These are phyloP conservation scores for Sphaerophoria taeniata DNA, from an alignment of 2,888 invertebrate species.

Conservation along the genomic window DNA sequence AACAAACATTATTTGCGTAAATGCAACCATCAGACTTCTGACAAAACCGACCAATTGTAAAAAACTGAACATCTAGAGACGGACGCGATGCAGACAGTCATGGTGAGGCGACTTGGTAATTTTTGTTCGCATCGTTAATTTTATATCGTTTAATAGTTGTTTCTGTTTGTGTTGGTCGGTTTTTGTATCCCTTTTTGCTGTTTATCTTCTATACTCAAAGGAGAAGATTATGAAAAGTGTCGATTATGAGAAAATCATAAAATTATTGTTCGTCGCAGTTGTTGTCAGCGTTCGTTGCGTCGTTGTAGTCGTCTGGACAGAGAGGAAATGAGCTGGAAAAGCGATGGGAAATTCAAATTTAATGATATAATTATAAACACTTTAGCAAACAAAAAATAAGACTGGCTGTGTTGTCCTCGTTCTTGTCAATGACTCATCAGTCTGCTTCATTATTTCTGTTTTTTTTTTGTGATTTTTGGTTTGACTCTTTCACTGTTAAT, in stretches of 20 bases:
- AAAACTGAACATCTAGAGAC: not conserved
- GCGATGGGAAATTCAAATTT: not conserved
- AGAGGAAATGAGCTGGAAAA: not conserved
- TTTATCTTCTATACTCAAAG: not conserved
- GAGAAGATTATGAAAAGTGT: constrained; percentile 51
- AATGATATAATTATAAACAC: not conserved
- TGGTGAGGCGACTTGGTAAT: constrained; percentile 21
- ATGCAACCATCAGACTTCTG: constrained; percentile 54
- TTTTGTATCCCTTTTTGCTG: not conserved
- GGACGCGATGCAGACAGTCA: not conserved
- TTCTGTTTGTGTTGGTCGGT: constrained; percentile 35
- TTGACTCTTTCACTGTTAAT: no score
- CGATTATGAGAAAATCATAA: constrained; percentile 40
- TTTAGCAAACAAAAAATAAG: not conserved
- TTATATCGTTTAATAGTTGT: constrained; percentile 67
- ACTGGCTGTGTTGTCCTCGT: not conserved
- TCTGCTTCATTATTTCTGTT: not conserved
- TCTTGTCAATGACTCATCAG: not conserved
- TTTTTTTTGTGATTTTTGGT: no score
- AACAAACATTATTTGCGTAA: constrained; percentile 62
- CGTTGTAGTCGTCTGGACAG: not conserved
- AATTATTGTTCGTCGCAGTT: not conserved
- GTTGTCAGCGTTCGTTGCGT: not conserved
- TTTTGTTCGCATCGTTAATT: constrained; percentile 67
- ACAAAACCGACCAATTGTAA: not conserved